Conservation (phyloP, 2,113 vertebrate genomes). For the Pheucticus melanocephalus region DNA sequence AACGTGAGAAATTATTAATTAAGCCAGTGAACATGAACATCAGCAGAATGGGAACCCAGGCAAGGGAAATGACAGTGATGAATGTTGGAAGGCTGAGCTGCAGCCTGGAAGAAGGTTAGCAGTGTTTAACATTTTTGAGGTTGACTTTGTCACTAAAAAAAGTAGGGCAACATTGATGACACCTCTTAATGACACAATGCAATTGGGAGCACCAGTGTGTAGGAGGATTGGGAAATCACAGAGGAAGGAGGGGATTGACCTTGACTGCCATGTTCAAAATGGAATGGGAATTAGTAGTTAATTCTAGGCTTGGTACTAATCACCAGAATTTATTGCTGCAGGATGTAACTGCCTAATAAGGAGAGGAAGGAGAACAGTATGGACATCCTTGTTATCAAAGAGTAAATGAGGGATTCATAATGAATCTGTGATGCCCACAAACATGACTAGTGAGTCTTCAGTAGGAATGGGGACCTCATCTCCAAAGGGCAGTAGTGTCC, state of each 20-base stretch:
- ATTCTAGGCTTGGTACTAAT: background rate
- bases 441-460: background rate
- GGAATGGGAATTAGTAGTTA: background rate
- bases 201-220: background rate
- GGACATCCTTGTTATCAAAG: background rate
- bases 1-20: conserved; percentile 4
- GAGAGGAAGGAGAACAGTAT: background rate
- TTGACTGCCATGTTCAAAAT: background rate
- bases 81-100: background rate
- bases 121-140: conserved; percentile 12
- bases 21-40: background rate
- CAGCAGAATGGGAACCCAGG: background rate
- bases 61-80: background rate
- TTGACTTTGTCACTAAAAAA: background rate
- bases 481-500: background rate
- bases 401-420: background rate
- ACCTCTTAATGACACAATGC: background rate
- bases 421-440: background rate
- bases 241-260: background rate
- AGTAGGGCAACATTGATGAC: background rate
- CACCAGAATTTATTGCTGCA: background rate
- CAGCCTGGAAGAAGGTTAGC: conserved; percentile 30
- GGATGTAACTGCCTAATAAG: background rate
- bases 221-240: background rate
- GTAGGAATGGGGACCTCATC: background rate